Evolutionary conservation across 2,113 vertebrate species (phyloP).

Genomic region (Uropsilus gracilis): DNA sequence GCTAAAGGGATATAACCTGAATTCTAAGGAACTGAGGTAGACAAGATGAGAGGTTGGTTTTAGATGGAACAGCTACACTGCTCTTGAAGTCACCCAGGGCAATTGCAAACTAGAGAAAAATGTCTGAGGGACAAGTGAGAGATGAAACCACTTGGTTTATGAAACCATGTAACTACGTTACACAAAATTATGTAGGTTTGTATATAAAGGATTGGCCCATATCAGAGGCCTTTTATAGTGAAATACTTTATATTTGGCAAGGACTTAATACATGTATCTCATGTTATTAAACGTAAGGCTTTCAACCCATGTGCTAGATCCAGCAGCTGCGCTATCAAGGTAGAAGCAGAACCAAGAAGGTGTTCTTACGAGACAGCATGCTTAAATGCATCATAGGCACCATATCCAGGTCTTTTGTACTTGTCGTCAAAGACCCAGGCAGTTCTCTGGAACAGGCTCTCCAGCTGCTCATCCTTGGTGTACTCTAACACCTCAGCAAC

Average conservation of each 20-base stretch:
- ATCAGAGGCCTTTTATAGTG: background rate
- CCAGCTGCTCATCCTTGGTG: constrained; percentile 97
- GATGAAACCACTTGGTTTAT: background rate
- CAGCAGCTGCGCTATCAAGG: background rate
- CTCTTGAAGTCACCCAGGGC: background rate
- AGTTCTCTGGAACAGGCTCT: constrained; percentile 97
- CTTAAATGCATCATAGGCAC: constrained; percentile 98
- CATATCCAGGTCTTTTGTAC: constrained; percentile 97
- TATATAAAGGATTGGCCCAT: background rate
- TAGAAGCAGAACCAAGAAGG: constrained; percentile 9
- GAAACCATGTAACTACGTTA: background rate
- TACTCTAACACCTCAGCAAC: constrained; percentile 98
- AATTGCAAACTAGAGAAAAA: constrained; percentile 13
- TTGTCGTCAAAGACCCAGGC: constrained; percentile 99
- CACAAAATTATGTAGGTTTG: background rate
- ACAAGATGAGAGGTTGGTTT: background rate
- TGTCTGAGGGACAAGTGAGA: background rate
- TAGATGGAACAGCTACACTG: background rate
- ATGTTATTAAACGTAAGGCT: background rate
- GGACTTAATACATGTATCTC: background rate
- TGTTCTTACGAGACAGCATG: constrained; percentile 96
- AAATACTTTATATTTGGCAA: constrained; percentile 58
- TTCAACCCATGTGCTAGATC: constrained; percentile 5
- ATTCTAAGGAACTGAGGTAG: background rate
- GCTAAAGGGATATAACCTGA: background rate